Percentiles rank a stretch among this genome's conserved stretches.
Evolutionary conservation across 2,888 invertebrate genomes (phyloP).

Genomic region (Myathropa florea): DNA sequence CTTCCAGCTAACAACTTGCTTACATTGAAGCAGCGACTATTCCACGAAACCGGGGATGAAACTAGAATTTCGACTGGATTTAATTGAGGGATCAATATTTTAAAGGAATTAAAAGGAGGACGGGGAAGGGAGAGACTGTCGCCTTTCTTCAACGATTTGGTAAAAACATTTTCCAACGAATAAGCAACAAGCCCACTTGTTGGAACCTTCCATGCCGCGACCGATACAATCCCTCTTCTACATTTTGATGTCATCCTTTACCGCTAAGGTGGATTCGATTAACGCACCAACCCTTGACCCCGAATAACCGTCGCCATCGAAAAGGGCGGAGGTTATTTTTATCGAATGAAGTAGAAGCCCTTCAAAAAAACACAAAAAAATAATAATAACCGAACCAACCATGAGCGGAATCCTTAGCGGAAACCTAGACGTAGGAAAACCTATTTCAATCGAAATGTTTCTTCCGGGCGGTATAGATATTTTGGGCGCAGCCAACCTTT

Average conservation of each 20-base stretch:
- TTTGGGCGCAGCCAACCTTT: conserved; percentile 49
- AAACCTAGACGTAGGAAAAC: neutral
- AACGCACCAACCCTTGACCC: conserved; percentile 42
- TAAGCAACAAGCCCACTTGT: conserved; percentile 33
- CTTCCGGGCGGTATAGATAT: conserved; percentile 24
- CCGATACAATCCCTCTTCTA: conserved; percentile 1
- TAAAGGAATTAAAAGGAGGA: conserved; percentile 6
- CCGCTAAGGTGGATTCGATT: conserved; percentile 38
- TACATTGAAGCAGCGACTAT: neutral
- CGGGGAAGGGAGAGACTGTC: too few relatives aligned
- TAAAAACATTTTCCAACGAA: conserved; percentile 33
- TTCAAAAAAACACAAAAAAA: neutral
- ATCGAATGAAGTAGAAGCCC: conserved; percentile 23
- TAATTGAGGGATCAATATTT: conserved; percentile 53
- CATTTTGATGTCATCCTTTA: neutral
- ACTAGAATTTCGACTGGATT: conserved; percentile 19
- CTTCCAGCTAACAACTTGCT: conserved; percentile 3
- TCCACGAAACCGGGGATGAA: conserved; percentile 2
- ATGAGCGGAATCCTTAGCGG: neutral
- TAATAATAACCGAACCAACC: neutral
- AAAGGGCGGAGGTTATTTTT: conserved; percentile 50
- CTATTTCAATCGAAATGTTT: conserved; percentile 28
- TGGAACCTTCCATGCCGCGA: conserved; percentile 1
- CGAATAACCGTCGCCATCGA: conserved; percentile 19
- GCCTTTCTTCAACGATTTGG: conserved; percentile 1